Evolutionary conservation across 2,113 vertebrate species (phyloP).

Genomic region (Lagopus muta): DNA sequence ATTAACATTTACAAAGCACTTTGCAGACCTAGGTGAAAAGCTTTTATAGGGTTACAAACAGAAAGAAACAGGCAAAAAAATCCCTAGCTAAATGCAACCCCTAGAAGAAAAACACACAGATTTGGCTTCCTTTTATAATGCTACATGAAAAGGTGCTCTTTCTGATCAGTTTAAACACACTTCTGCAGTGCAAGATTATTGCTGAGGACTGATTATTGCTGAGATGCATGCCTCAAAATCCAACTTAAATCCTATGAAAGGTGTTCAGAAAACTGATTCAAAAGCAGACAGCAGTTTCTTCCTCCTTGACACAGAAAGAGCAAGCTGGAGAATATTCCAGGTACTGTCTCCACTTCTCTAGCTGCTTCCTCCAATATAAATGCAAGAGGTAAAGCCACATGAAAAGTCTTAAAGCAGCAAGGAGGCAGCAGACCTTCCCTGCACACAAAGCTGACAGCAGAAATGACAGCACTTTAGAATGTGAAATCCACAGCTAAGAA

Average conservation of each 20-base stretch:
- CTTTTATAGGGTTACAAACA: neutral
- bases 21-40: neutral
- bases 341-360: neutral
- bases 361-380: neutral
- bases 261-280: conserved; percentile 10
- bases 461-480: neutral
- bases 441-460: neutral
- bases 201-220: neutral
- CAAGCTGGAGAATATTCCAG: neutral
- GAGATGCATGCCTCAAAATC: neutral
- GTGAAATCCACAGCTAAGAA: neutral
- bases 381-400: neutral
- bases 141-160: neutral
- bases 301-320: neutral
- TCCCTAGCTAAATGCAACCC: neutral
- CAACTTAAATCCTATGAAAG: neutral
- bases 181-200: neutral
- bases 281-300: neutral
- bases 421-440: neutral
- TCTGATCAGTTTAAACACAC: neutral
- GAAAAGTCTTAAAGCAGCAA: neutral
- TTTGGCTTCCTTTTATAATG: neutral
- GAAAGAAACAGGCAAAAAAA: neutral
- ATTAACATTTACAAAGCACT: conserved; percentile 36
- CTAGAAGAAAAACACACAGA: neutral